Conservation (phyloP, 2,797 vertebrate species). For the Chaenodraco wilsoni region DNA sequence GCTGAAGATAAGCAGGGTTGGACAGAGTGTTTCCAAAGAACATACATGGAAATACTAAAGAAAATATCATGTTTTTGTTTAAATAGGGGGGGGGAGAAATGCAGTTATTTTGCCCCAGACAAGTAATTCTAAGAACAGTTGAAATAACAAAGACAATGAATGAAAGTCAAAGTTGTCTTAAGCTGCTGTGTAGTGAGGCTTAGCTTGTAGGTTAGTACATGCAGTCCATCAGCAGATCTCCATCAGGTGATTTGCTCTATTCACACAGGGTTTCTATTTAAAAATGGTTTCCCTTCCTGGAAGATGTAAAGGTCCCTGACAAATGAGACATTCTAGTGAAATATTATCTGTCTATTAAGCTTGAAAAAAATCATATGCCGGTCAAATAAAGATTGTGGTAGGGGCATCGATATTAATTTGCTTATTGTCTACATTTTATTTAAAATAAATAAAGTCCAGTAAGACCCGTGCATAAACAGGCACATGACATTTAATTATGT, state of each 20-base stretch:
- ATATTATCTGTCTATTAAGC: too few relatives aligned
- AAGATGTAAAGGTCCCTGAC: too few relatives aligned
- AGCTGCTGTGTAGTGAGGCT: slow-evolving; percentile 1
- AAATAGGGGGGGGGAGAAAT: not conserved
- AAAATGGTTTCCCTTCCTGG: too few relatives aligned
- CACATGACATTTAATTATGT: too few relatives aligned
- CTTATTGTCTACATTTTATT: too few relatives aligned
- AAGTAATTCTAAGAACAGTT: not conserved
- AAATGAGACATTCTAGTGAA: too few relatives aligned
- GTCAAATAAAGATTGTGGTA: too few relatives aligned
- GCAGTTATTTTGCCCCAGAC: not conserved
- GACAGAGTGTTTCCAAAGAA: slow-evolving; percentile 17
- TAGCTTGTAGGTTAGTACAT: not conserved
- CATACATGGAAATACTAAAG: not conserved
- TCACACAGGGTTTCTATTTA: not conserved
- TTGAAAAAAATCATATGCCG: too few relatives aligned
- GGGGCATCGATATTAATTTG: too few relatives aligned
- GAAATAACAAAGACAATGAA: not conserved
- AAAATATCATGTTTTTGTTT: slow-evolving; percentile 1
- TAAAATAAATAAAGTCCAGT: too few relatives aligned
- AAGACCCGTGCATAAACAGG: too few relatives aligned
- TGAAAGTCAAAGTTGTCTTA: not conserved
- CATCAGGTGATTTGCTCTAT: slow-evolving; percentile 9
- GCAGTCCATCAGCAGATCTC: slow-evolving; percentile 10
- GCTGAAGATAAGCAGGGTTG: slow-evolving; percentile 28